phyloP scores from a whole-genome alignment of 2,113 vertebrate genomes.

The Xenopus borealis region DNA sequence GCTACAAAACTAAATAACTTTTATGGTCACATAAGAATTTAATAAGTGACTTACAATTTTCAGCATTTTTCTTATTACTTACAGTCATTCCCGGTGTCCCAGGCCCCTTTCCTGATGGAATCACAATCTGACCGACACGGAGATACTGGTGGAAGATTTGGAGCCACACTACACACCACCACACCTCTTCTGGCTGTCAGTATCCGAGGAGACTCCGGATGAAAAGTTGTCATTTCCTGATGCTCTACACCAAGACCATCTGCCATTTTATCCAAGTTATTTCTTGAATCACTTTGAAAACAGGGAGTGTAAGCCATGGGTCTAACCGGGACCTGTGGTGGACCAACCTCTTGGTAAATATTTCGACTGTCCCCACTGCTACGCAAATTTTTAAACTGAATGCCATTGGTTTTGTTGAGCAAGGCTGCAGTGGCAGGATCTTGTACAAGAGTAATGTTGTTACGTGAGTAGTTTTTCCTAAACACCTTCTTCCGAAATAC shows the following conservation, averaged over 20 bases:
- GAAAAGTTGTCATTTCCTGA: constrained; percentile 95
- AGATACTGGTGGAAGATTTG: constrained; percentile 83
- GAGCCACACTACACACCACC: constrained; percentile 94
- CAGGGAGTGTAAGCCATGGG: constrained; percentile 95
- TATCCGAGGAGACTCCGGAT: constrained; percentile 88
- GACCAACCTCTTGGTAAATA: constrained; percentile 81
- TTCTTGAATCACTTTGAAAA: constrained; percentile 85
- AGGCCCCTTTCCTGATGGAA: constrained; percentile 85
- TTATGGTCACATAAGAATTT: too few species aligned
- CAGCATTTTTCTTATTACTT: constrained; percentile 49
- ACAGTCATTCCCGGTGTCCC: constrained; percentile 83
- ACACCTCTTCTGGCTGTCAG: constrained; percentile 82
- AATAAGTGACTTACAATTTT: too few species aligned
- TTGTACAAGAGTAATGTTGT: constrained; percentile 89
- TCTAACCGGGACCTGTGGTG: constrained; percentile 89
- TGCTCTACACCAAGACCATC: constrained; percentile 78
- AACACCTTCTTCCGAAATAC: constrained; percentile 93
- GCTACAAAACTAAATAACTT: too few species aligned
- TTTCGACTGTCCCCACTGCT: constrained; percentile 78
- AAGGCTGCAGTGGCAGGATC: constrained; percentile 90
- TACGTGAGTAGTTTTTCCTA: constrained; percentile 89
- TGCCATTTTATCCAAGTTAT: constrained; percentile 84
- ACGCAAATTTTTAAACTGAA: constrained; percentile 82
- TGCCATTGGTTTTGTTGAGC: constrained; percentile 89
- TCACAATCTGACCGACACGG: constrained; percentile 90